Conservation (phyloP, 2,797 vertebrate genomes). For the Megalops cyprinoides region DNA sequence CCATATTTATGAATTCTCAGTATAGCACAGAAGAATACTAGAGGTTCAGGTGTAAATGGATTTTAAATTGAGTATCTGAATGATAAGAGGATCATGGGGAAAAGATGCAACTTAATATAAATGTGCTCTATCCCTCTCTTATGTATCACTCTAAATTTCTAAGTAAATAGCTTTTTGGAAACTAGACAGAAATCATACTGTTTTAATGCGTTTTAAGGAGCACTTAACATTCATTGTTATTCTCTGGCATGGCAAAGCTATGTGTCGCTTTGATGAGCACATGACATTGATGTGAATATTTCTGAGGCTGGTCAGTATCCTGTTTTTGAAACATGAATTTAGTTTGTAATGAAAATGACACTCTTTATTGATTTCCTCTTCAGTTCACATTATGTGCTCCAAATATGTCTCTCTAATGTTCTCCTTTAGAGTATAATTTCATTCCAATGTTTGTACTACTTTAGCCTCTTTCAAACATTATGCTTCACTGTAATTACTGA, state of each 20-base stretch:
- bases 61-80: constrained; percentile 11
- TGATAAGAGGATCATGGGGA: background rate
- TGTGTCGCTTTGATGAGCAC: background rate
- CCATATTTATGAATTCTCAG: background rate
- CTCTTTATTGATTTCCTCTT: too few species aligned
- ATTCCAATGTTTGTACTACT: too few species aligned
- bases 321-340: too few species aligned
- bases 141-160: background rate
- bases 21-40: background rate
- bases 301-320: background rate
- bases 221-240: background rate
- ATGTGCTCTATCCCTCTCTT: background rate
- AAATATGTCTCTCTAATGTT: too few species aligned
- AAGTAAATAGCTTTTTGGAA: background rate
- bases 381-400: too few species aligned
- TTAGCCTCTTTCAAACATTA: too few species aligned
- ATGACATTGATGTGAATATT: background rate
- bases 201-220: background rate
- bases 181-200: background rate
- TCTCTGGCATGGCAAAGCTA: background rate
- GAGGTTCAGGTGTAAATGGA: constrained; percentile 13
- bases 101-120: background rate
- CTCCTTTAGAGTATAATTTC: too few species aligned
- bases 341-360: too few species aligned
- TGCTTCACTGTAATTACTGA: too few species aligned